Conservation (phyloP, 2,113 vertebrate species). For the Shinisaurus crocodilurus region DNA sequence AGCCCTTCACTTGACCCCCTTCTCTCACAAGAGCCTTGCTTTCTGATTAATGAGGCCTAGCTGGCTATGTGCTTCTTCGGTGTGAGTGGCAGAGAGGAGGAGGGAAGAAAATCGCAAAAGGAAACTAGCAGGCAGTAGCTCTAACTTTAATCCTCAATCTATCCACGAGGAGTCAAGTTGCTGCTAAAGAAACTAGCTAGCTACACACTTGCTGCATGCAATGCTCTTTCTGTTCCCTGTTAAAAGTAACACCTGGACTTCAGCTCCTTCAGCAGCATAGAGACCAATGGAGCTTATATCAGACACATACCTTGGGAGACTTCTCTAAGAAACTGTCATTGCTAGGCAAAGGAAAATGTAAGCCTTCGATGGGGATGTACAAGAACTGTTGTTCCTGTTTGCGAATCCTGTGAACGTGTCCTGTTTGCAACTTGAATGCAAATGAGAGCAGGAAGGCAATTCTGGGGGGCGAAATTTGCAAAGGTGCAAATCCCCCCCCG, state of each 20-base stretch:
- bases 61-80: conserved; percentile 13
- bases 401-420: no score
- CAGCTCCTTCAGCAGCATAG: not conserved
- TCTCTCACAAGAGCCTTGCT: conserved; percentile 9
- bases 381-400: no score
- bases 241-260: not conserved
- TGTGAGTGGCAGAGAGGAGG: conserved; percentile 2
- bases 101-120: not conserved
- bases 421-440: no score
- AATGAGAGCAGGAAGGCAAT: no score
- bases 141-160: conserved; percentile 12
- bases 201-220: not conserved
- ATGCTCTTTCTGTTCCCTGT: not conserved
- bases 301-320: not conserved
- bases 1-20: conserved; percentile 12
- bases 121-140: not conserved
- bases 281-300: conserved; percentile 1
- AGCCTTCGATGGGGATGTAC: not conserved
- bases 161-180: conserved; percentile 6
- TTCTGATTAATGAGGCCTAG: conserved; percentile 10
- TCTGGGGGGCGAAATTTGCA: no score
- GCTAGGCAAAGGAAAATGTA: not conserved
- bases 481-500: no score
- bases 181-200: not conserved
- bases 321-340: not conserved